Conservation (phyloP, 2,113 vertebrate species). For the Microcebus jonahi region DNA sequence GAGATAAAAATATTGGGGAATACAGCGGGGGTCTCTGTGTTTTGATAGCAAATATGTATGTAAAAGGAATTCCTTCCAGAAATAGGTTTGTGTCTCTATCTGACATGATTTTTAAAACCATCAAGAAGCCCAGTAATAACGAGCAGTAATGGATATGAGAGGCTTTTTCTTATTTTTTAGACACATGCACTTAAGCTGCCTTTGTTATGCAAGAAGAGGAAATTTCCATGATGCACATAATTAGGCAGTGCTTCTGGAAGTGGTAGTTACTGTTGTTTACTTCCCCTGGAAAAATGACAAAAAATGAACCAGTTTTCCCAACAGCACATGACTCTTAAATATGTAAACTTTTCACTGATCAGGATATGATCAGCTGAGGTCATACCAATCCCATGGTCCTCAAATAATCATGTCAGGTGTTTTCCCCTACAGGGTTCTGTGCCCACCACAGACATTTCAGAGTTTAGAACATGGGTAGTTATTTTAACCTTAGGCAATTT, state of each 20-base stretch:
- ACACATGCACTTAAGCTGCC: not conserved
- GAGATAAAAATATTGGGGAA: not conserved
- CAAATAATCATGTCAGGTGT: not conserved
- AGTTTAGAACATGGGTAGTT: not conserved
- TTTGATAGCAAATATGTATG: not conserved
- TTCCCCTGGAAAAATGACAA: not conserved
- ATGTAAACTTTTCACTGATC: not conserved
- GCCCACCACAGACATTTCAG: not conserved
- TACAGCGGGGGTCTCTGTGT: not conserved
- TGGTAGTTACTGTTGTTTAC: not conserved
- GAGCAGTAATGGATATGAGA: not conserved
- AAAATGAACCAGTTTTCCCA: not conserved
- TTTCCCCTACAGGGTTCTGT: not conserved
- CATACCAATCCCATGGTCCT: not conserved
- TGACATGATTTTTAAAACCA: conserved; percentile 28
- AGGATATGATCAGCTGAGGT: not conserved
- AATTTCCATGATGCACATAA: conserved; percentile 16
- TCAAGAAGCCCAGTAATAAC: not conserved
- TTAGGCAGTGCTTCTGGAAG: not conserved
- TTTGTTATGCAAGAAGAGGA: not conserved
- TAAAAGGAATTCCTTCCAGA: not conserved
- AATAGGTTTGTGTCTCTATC: not conserved
- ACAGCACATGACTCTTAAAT: not conserved
- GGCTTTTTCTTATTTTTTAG: not conserved
- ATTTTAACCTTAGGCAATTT: not conserved